Percentiles rank a stretch among this genome's conserved stretches.
Conservation (phyloP, 2,113 vertebrate species). For the Serilophus lunatus region DNA sequence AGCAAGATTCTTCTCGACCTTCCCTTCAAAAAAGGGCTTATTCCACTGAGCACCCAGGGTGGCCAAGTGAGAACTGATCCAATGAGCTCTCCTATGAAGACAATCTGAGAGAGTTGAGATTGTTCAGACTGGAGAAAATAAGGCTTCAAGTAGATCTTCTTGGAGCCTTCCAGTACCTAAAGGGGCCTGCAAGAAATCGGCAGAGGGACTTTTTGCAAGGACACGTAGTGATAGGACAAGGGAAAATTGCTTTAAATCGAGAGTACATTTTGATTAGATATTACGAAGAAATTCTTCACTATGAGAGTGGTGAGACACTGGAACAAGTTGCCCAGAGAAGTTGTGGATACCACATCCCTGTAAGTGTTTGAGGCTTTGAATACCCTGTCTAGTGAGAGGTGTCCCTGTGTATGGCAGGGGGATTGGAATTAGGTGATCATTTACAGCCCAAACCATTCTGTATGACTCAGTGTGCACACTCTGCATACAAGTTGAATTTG, state of each 20-base stretch:
- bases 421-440: not conserved
- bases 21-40: not conserved
- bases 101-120: not conserved
- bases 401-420: accelerated
- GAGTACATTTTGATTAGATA: not conserved
- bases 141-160: not conserved
- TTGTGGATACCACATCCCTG: not conserved
- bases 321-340: not conserved
- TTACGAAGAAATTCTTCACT: not conserved
- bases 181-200: not conserved
- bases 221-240: too few species aligned
- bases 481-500: not conserved
- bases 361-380: not conserved
- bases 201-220: not conserved
- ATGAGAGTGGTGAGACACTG: not conserved
- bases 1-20: not conserved
- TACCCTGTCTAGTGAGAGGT: too few species aligned
- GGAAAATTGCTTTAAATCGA: not conserved
- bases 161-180: not conserved
- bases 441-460: not conserved
- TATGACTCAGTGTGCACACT: not conserved
- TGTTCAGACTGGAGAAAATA: not conserved
- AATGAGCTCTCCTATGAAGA: not conserved
- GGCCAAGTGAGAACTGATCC: not conserved
- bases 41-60: not conserved